Conservation (phyloP, 2,797 vertebrate genomes). For the Pangasius sanitwongsei region DNA sequence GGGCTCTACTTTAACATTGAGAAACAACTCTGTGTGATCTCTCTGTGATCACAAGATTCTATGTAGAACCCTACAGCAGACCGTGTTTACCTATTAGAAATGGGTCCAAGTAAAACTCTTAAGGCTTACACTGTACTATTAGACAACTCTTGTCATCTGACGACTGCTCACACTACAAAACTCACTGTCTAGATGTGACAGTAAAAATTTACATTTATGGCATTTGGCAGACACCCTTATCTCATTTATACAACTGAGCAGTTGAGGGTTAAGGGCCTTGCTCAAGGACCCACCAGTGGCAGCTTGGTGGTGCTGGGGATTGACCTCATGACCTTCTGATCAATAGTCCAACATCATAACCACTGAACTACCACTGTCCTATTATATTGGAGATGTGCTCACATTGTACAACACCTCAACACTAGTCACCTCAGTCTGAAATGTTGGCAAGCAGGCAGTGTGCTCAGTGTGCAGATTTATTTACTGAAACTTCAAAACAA, state of each 20-base stretch:
- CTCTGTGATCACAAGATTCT: background rate
- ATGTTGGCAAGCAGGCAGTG: background rate
- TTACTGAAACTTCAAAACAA: background rate
- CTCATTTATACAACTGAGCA: too few relatives aligned
- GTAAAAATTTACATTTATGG: background rate
- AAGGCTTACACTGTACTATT: too few relatives aligned
- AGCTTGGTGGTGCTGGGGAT: too few relatives aligned
- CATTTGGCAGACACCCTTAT: too few relatives aligned
- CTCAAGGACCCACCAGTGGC: too few relatives aligned
- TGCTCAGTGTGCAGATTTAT: background rate
- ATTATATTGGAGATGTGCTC: background rate
- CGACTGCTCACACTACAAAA: background rate
- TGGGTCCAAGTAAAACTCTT: background rate
- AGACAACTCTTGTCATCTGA: background rate
- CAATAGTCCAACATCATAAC: too few relatives aligned
- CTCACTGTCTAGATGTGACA: background rate
- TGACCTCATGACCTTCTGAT: too few relatives aligned
- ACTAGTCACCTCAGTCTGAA: background rate
- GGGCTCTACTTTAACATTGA: background rate
- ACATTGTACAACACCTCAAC: too few relatives aligned
- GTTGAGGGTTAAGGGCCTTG: too few relatives aligned
- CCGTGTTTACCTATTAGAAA: background rate
- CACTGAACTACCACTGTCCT: too few relatives aligned
- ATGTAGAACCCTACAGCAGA: background rate
- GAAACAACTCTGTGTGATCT: background rate